These are phyloP conservation scores for Cuniculus paca DNA, from an alignment of 2,797 vertebrate genomes.

Conservation along the genomic window DNA sequence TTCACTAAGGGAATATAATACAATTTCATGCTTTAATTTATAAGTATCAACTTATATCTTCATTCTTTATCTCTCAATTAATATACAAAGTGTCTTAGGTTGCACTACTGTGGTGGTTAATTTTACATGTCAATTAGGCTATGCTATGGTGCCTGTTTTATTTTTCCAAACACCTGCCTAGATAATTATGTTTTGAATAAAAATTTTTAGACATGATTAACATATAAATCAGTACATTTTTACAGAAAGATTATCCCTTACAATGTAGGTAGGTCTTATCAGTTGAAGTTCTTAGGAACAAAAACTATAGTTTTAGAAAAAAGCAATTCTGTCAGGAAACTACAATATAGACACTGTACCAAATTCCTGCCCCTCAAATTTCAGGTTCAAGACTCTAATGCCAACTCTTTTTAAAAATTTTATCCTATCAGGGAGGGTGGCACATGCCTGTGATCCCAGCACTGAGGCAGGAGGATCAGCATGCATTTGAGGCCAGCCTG, in stretches of 20 bases:
- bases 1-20: not conserved
- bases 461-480: not conserved
- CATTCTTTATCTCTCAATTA: not conserved
- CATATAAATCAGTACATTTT: not conserved
- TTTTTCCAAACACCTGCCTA: not conserved
- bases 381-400: not conserved
- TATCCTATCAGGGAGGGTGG: not conserved
- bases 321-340: not conserved
- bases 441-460: not conserved
- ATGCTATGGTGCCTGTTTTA: not conserved
- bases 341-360: not conserved
- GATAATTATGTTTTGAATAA: not conserved
- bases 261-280: not conserved
- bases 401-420: not conserved
- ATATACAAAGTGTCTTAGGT: not conserved
- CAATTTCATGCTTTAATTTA: not conserved
- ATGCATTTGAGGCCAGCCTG: not conserved
- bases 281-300: rapidly evolving
- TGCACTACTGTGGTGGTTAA: not conserved
- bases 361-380: not conserved
- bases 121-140: not conserved
- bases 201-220: not conserved
- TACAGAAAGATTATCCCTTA: not conserved
- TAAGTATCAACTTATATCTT: not conserved
- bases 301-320: not conserved